phyloP scores from a whole-genome alignment of 1,140 invertebrate species.

The Caenorhabditis remanei region DNA sequence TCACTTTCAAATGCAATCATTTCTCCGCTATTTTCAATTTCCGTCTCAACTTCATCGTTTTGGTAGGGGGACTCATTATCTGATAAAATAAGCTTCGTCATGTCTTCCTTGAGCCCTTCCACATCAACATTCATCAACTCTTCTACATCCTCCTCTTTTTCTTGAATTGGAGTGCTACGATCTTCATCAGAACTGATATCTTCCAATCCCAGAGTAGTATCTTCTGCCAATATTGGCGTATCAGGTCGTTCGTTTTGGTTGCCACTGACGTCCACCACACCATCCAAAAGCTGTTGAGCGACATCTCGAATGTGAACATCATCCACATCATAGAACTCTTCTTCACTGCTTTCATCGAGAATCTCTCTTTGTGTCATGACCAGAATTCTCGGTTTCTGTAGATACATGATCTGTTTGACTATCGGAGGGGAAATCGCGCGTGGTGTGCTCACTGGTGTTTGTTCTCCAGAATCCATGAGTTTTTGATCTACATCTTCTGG shows the following conservation, averaged over 20 bases:
- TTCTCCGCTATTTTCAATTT: background rate
- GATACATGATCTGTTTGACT: constrained; percentile 48
- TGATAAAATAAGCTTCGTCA: no score
- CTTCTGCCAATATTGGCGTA: background rate
- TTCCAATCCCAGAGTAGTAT: background rate
- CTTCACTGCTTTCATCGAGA: constrained; percentile 14
- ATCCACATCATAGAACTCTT: constrained; percentile 8
- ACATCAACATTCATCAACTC: background rate
- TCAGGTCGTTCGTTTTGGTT: background rate
- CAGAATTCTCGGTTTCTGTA: constrained; percentile 47
- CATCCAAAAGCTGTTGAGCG: constrained; percentile 12
- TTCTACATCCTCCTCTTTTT: background rate
- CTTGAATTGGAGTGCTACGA: background rate
- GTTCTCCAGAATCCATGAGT: background rate
- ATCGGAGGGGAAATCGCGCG: constrained; percentile 30
- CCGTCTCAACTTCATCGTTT: background rate
- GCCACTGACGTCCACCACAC: background rate
- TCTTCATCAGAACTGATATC: background rate
- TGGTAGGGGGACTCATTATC: background rate
- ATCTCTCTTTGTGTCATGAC: constrained; percentile 30
- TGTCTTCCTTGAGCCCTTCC: no score
- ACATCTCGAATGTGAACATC: constrained; percentile 21
- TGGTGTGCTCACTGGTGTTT: constrained; percentile 47
- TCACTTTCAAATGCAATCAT: background rate
- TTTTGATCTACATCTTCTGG: background rate